Percentiles rank a stretch among this genome's conserved stretches.
These are phyloP conservation scores for Berghia stephanieae DNA, from an alignment of 1,140 invertebrate genomes.

Conservation along the genomic window DNA sequence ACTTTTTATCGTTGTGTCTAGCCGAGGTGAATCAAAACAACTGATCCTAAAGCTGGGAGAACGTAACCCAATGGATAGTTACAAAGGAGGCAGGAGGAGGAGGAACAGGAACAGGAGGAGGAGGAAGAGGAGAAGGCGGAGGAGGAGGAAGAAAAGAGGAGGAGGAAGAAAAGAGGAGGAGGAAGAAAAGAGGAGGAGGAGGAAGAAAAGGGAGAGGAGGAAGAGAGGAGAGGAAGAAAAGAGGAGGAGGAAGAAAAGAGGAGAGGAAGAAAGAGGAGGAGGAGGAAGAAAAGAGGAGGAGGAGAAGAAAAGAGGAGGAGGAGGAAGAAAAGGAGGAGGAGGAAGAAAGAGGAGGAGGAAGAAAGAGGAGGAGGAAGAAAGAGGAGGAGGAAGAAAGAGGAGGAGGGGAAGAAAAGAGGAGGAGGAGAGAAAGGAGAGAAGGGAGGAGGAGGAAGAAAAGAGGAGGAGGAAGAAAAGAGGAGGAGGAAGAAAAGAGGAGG, in stretches of 20 bases:
- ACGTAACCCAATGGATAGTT: no score
- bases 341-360: neutral
- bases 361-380: neutral
- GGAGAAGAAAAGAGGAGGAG: neutral
- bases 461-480: no score
- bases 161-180: neutral
- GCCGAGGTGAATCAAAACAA: no score
- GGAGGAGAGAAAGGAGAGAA: no score
- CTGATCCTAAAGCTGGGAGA: no score
- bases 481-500: no score
- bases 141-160: neutral
- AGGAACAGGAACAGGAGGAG: neutral
- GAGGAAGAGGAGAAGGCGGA: no score
- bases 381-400: no score
- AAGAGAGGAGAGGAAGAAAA: neutral
- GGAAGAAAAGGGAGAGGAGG: neutral
- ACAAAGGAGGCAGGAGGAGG: neutral
- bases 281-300: neutral
- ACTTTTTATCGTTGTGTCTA: no score
- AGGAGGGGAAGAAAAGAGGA: no score
- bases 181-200: neutral
- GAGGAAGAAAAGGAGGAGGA: neutral
- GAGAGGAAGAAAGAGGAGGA: neutral
- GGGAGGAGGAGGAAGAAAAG: no score
- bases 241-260: neutral